Base-by-base conservation (phyloP, 1,140 invertebrate genomes). In the Cephus cinctus region DNA sequence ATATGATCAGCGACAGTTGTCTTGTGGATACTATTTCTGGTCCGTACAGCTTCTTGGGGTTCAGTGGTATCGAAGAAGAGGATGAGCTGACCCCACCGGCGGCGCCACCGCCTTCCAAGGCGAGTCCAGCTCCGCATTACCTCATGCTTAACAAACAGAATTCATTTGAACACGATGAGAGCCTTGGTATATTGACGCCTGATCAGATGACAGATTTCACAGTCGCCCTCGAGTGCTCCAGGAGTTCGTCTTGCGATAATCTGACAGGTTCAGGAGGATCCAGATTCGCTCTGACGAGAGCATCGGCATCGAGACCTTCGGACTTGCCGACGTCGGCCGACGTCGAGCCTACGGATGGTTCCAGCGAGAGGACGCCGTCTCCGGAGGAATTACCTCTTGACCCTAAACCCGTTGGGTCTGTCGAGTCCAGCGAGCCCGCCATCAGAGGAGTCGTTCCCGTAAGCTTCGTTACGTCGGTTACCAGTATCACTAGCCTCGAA, bases 401-500 rank as follows among this genome's bases (percentile, higher is more conserved):
- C 70, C 83, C 83, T 8, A 81, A 69, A 46, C 59, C 74, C 23
- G 54, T 56, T 21, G 36, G 43, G 52, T 18, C 43, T 47, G 19
- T 35, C 44, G 22, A 43, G 54, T 36, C 43, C 49, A 19, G n/a
- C n/a, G n/a, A n/a, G n/a, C n/a, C 25, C 25, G 6, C 25, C n/a
- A 8, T 27, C 25, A 27, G n/a, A 8, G 25, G 25, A 27, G 25
- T 27, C 25, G 25, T 73, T 32, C 71, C 73, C 1, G 83, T 81
- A 58, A 89, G 87, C 66, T 89, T 90, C 61, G 85, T 91, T 2
- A 90, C 87, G 1, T 90, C 88, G 54, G 86, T 91, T 1, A 91
- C 89, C 1, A 90, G 88, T 60, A 90, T 91, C 20, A 90, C 89
- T 3, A 92, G 89, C 62, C 73, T 91, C 52, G 90, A 93, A 63